A percentile compares a stretch with the other conserved stretches of the same genome.
phyloP scores from a whole-genome alignment of 2,113 vertebrate genomes.

The Caretta caretta region DNA sequence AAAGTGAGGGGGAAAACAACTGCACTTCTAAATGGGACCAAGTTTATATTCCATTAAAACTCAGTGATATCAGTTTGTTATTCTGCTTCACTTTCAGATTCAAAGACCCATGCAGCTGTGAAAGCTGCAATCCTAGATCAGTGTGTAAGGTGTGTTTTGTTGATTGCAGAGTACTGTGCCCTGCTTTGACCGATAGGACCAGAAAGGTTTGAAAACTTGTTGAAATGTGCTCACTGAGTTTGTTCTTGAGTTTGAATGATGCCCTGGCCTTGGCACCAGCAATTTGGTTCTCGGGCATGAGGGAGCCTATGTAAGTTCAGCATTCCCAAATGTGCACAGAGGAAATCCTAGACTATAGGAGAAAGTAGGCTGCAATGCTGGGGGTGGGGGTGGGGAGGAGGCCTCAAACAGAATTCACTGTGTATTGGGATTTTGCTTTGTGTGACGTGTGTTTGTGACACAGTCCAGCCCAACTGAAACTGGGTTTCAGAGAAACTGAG shows the following conservation, averaged over 20 bases:
- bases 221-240: background rate
- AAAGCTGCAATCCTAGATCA: background rate
- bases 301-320: background rate
- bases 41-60: background rate
- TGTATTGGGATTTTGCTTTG: background rate
- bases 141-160: background rate
- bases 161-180: background rate
- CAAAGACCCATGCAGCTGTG: background rate
- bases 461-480: background rate
- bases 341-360: background rate
- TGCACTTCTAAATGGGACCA: background rate
- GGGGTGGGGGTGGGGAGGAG: background rate
- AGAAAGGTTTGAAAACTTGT: background rate
- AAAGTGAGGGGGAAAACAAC: background rate
- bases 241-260: background rate
- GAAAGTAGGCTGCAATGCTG: background rate
- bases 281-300: accelerated
- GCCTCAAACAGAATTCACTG: background rate
- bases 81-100: background rate
- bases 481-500: background rate
- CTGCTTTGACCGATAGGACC: background rate
- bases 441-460: background rate
- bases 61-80: background rate
- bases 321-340: background rate
- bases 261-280: background rate